Evolutionary conservation across 2,113 vertebrate species (phyloP).

Genomic region (Dasyurus viverrinus): DNA sequence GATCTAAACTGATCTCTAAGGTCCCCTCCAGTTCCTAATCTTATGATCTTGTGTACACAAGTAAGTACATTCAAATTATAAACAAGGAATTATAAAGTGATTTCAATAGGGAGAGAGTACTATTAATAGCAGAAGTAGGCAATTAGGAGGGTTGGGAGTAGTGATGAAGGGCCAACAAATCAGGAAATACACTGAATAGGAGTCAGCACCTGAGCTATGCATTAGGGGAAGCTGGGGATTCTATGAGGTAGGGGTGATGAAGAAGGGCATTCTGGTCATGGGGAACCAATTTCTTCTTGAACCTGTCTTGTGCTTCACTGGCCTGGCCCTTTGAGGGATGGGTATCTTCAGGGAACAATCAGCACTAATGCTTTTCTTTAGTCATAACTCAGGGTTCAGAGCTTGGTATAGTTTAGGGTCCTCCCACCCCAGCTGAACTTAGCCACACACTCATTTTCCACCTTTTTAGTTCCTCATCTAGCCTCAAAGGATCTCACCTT

Average conservation of each 20-base stretch:
- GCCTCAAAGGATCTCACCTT: neutral
- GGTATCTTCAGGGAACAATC: neutral
- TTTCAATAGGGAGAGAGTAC: neutral
- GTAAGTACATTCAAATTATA: neutral
- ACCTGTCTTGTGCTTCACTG: neutral
- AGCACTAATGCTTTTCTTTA: neutral
- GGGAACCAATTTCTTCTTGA: neutral
- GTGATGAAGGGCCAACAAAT: neutral
- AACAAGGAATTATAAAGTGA: neutral
- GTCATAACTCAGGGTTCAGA: neutral
- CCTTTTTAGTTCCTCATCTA: neutral
- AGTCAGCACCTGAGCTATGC: neutral
- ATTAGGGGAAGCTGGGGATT: neutral
- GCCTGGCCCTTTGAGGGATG: neutral
- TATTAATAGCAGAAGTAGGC: neutral
- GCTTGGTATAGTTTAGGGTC: neutral
- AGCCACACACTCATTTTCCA: neutral
- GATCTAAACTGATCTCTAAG: neutral
- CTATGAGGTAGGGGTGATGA: neutral
- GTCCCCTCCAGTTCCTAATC: neutral
- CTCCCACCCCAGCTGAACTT: neutral
- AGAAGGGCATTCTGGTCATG: neutral
- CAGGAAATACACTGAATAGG: neutral
- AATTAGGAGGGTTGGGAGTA: neutral
- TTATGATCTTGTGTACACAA: neutral